A percentile compares a stretch with the other conserved stretches of the same genome.
These are phyloP conservation scores for Mormyrus iriodes DNA, from an alignment of 2,113 vertebrate genomes.

Conservation along the genomic window DNA sequence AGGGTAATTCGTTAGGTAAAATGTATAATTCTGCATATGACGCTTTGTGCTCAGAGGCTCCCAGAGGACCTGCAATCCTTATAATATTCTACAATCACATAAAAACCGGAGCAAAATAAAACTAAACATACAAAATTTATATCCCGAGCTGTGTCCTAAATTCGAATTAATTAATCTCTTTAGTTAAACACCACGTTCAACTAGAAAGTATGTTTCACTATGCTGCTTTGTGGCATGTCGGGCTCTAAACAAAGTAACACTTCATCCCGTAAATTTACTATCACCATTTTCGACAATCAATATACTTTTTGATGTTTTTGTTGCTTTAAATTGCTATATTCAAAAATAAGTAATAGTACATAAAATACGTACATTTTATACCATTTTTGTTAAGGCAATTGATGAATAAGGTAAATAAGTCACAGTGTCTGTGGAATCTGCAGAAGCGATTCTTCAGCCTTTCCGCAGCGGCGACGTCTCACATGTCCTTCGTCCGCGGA, in stretches of 20 bases:
- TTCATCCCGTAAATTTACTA: neutral
- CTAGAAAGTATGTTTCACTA: neutral
- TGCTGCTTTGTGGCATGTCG: neutral
- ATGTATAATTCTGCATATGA: neutral
- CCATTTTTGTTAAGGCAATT: neutral
- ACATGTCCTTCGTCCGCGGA: slow-evolving; percentile 37
- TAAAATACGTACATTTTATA: neutral
- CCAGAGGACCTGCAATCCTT: neutral
- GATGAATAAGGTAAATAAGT: neutral
- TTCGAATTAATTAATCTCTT: neutral
- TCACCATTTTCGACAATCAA: slow-evolving; percentile 8
- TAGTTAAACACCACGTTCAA: neutral
- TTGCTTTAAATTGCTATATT: neutral
- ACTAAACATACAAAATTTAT: neutral
- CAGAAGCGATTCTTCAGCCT: neutral
- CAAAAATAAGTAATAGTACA: neutral
- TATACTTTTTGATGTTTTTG: neutral
- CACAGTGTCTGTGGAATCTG: slow-evolving; percentile 18
- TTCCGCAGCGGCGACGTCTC: neutral
- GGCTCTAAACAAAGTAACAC: slow-evolving; percentile 10
- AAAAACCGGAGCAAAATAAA: neutral
- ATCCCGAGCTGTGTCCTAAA: neutral
- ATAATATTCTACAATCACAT: neutral
- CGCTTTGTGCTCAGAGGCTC: neutral
- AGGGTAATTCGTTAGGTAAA: neutral